phyloP scores from a whole-genome alignment of 2,113 vertebrate genomes.

The Typhlomys cinereus region DNA sequence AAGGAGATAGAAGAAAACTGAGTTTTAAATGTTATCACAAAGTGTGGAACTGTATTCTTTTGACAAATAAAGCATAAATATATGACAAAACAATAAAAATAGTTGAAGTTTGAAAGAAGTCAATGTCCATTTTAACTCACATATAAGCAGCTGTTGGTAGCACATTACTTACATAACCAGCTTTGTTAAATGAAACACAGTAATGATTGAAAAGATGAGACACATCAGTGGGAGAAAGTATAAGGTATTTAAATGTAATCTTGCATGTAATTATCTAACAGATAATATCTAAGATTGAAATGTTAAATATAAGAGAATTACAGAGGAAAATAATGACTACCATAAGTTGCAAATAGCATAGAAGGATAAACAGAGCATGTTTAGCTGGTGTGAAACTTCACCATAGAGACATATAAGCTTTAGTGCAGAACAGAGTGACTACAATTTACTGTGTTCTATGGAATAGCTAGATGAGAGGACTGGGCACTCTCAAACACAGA shows the following conservation, averaged over 20 bases:
- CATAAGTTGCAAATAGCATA: neutral
- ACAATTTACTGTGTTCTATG: neutral
- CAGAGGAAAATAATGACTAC: neutral
- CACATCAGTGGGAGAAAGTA: neutral
- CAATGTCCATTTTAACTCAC: neutral
- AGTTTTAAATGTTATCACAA: neutral
- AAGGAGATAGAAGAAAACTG: fast-evolving
- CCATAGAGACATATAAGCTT: neutral
- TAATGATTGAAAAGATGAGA: neutral
- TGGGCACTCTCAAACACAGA: no score
- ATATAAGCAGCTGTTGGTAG: neutral
- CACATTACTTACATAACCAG: no score
- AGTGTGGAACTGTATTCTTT: neutral
- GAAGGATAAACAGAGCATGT: neutral
- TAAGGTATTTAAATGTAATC: constrained; percentile 7
- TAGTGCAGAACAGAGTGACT: no score
- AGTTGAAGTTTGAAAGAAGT: neutral
- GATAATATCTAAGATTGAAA: neutral
- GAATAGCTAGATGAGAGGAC: neutral
- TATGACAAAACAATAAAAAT: neutral
- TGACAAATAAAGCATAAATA: neutral
- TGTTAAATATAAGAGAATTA: neutral
- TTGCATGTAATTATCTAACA: neutral
- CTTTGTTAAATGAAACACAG: neutral
- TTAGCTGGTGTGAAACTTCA: neutral